Percentiles rank a stretch among this genome's conserved stretches.
Evolutionary conservation across 1,140 invertebrate genomes (phyloP).

Genomic region (Papilio glaucus): DNA sequence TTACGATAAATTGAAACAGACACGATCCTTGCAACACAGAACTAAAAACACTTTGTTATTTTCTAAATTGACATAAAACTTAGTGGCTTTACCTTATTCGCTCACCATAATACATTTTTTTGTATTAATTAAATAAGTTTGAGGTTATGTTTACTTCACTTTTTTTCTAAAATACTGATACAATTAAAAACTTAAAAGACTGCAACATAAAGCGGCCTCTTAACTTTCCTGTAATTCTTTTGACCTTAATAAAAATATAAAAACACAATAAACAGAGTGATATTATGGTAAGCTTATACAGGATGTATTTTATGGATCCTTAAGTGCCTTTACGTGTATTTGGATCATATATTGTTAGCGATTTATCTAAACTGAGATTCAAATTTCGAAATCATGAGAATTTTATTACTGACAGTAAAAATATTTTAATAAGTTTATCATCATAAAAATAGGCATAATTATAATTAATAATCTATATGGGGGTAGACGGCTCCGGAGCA

Average conservation of each 20-base stretch:
- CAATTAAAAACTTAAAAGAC: background rate
- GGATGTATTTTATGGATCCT: background rate
- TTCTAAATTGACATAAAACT: background rate
- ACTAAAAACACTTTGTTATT: background rate
- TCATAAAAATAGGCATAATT: no score
- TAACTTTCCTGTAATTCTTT: background rate
- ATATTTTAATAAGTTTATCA: background rate
- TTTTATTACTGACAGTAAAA: background rate
- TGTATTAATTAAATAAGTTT: background rate
- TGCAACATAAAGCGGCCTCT: background rate
- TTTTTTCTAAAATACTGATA: background rate
- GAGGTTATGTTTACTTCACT: background rate
- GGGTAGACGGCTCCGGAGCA: no score
- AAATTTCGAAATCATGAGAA: background rate
- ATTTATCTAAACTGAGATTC: background rate
- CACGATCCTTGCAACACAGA: background rate
- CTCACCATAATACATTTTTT: background rate
- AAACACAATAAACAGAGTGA: background rate
- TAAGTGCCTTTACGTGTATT: constrained; percentile 3
- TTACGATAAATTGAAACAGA: background rate
- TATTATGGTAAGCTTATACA: background rate
- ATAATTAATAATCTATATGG: no score
- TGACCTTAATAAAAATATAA: constrained; percentile 3
- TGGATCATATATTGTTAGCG: background rate
- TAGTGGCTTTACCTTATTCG: background rate